phyloP scores from a whole-genome alignment of 64 coral and sea anemone genomes.

The Catalaphyllia jardinei region DNA sequence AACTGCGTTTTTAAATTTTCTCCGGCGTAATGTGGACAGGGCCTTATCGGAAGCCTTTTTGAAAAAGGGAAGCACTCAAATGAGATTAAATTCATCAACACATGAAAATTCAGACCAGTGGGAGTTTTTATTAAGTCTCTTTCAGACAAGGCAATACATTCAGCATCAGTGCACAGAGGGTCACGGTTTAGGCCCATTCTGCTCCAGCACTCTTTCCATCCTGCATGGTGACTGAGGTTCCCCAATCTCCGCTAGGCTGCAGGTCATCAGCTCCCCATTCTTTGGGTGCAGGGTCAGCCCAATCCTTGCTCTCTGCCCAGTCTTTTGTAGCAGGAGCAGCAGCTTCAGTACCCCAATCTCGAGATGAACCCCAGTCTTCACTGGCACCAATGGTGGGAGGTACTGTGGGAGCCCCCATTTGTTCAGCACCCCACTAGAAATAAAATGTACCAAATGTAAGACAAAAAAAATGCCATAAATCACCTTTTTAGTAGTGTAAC shows the following conservation, averaged over 20 bases:
- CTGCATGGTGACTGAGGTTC: constrained; percentile 56
- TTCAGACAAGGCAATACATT: constrained; percentile 12
- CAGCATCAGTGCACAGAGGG: neutral
- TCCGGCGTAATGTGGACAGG: too few relatives aligned
- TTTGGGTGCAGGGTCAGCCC: constrained; percentile 16
- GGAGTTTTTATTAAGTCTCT: neutral
- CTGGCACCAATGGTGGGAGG: neutral
- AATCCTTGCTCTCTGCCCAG: constrained; percentile 39
- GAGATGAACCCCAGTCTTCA: constrained; percentile 6
- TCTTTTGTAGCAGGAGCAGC: neutral
- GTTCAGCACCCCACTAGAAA: constrained; percentile 83
- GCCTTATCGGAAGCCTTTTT: too few relatives aligned
- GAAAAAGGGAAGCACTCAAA: too few relatives aligned
- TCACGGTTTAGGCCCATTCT: constrained; percentile 1
- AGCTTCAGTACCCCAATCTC: neutral
- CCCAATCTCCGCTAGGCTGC: constrained; percentile 48
- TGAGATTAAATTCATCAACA: too few relatives aligned
- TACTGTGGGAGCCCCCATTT: neutral
- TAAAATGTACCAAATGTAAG: neutral
- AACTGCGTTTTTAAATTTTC: too few relatives aligned
- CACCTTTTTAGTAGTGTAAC: too few relatives aligned
- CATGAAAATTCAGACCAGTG: neutral
- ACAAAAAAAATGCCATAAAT: too few relatives aligned
- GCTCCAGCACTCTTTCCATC: constrained; percentile 13
- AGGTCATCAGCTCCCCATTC: constrained; percentile 56